A percentile compares a stretch with the other conserved stretches of the same genome.
These are phyloP conservation scores for Heteromormyrus szaboi DNA, from an alignment of 2,797 vertebrate genomes.

Conservation along the genomic window DNA sequence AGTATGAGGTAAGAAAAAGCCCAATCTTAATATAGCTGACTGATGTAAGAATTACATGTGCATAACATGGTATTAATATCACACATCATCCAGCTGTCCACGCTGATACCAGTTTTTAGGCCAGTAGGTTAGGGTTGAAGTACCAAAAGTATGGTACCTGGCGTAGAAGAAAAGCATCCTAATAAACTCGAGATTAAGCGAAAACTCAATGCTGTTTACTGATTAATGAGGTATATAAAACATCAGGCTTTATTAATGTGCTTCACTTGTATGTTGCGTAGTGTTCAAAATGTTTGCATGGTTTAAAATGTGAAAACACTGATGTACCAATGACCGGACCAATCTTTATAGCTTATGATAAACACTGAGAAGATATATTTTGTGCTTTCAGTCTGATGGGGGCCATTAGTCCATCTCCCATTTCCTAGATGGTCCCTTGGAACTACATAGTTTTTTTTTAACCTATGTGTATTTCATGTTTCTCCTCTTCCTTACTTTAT, in stretches of 20 bases:
- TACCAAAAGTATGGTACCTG: neutral
- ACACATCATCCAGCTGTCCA: neutral
- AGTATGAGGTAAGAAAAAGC: neutral
- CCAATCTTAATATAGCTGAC: neutral
- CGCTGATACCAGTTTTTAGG: neutral
- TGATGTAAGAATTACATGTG: neutral
- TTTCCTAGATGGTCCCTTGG: neutral
- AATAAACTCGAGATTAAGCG: neutral
- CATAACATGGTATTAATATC: neutral
- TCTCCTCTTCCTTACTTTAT: constrained; percentile 66
- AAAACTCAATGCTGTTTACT: neutral
- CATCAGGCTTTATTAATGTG: neutral
- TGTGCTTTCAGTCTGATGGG: neutral
- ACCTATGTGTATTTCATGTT: constrained; percentile 66
- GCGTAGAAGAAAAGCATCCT: neutral
- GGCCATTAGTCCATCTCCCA: neutral
- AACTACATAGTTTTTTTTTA: neutral
- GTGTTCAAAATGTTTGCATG: neutral
- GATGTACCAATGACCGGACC: neutral
- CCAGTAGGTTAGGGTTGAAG: neutral
- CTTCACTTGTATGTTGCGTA: neutral
- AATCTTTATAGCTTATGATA: neutral
- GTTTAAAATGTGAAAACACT: neutral
- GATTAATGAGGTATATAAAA: neutral
- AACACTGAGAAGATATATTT: neutral